phyloP scores from a whole-genome alignment of 2,797 vertebrate species.

The Brachyalestes nurse region DNA sequence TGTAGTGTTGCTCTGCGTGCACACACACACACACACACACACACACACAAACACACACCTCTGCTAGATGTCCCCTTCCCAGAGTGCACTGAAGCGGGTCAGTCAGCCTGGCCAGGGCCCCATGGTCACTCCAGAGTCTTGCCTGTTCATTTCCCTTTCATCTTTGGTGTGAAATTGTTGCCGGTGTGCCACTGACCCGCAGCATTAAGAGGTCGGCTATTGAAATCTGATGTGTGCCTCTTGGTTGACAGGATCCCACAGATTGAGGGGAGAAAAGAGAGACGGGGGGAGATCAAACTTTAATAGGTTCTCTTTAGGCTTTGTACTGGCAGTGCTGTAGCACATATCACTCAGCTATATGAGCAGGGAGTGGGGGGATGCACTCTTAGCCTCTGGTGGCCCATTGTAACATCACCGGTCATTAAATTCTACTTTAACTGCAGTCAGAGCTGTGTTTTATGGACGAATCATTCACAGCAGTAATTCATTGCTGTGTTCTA shows the following conservation, averaged over 20 bases:
- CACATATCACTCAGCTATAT: slow-evolving; percentile 25
- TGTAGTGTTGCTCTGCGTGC: too few species aligned
- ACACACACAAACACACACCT: slow-evolving; percentile 24
- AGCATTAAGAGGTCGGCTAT: slow-evolving; percentile 85
- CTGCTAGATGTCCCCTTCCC: slow-evolving; percentile 20
- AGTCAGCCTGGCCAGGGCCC: slow-evolving; percentile 72
- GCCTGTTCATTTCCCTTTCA: slow-evolving; percentile 87
- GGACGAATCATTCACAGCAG: background rate
- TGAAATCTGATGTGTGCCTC: slow-evolving; percentile 84
- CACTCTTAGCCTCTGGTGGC: background rate
- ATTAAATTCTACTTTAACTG: background rate
- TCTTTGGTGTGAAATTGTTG: slow-evolving; percentile 86
- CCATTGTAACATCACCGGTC: slow-evolving; percentile 56
- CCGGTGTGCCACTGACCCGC: slow-evolving; percentile 79
- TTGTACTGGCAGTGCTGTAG: slow-evolving; percentile 47
- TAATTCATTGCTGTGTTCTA: background rate
- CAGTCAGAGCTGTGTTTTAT: background rate
- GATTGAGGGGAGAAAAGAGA: slow-evolving; percentile 64
- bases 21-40: slow-evolving; percentile 16
- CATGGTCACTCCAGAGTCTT: slow-evolving; percentile 75
- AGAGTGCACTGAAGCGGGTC: slow-evolving; percentile 70
- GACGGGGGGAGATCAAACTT: slow-evolving; percentile 40
- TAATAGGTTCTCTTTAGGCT: slow-evolving; percentile 53
- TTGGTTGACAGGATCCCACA: slow-evolving; percentile 76
- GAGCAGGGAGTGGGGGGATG: background rate